phyloP scores from a whole-genome alignment of 2,113 vertebrate genomes.

The Vimba vimba region DNA sequence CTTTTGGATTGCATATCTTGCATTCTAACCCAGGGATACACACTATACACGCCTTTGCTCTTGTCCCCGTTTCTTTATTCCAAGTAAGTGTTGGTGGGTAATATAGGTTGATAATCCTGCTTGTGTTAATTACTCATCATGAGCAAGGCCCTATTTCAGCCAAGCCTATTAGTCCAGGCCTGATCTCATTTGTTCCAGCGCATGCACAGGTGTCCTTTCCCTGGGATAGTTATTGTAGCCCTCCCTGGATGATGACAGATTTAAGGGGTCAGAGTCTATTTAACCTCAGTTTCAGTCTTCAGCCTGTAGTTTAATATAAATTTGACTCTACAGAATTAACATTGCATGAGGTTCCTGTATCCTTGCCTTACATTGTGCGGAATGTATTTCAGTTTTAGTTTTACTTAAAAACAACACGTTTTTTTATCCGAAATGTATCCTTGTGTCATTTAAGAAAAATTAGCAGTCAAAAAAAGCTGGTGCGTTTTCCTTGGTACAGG shows the following conservation, averaged over 20 bases:
- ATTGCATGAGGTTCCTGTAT: neutral
- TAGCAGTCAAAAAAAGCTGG: neutral
- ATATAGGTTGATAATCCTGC: constrained; percentile 50
- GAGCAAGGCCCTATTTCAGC: constrained; percentile 50
- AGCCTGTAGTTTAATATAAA: neutral
- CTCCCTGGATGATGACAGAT: neutral
- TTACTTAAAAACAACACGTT: neutral
- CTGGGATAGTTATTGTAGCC: constrained; percentile 19
- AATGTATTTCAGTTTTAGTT: neutral
- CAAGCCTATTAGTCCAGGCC: constrained; percentile 57
- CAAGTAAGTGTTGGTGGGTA: constrained; percentile 39
- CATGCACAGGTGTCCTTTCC: constrained; percentile 44
- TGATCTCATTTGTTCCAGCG: constrained; percentile 57
- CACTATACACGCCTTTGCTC: neutral
- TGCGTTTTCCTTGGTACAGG: neutral
- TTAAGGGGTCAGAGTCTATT: constrained; percentile 15
- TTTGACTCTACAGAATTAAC: neutral
- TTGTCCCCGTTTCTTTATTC: neutral
- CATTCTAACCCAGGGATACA: neutral
- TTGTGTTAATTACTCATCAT: constrained; percentile 55
- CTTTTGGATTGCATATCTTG: neutral
- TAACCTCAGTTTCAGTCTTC: neutral
- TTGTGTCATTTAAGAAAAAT: neutral
- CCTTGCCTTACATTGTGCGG: neutral
- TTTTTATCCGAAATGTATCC: neutral